Percentiles rank a stretch among this genome's conserved stretches.
phyloP scores from a whole-genome alignment of 2,797 vertebrate genomes.

The Myotis pilosus region DNA sequence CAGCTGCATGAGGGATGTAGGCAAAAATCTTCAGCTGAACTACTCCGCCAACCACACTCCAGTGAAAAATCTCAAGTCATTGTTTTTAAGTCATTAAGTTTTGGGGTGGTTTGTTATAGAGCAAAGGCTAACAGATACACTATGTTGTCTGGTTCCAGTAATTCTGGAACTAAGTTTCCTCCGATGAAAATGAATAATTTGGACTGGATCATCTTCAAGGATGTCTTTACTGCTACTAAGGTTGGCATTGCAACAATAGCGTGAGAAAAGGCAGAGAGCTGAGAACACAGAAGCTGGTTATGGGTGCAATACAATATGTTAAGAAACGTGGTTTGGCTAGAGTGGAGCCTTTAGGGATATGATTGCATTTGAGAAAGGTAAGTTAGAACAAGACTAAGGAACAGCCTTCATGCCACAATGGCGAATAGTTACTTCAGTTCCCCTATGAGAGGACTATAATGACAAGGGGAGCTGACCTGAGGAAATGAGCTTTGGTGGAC shows the following conservation, averaged over 20 bases:
- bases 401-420: not conserved
- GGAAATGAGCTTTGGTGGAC: not conserved
- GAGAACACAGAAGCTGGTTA: not conserved
- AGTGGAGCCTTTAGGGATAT: constrained; percentile 13
- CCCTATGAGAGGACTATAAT: not conserved
- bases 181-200: constrained; percentile 18
- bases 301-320: not conserved
- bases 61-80: not conserved
- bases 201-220: not conserved
- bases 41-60: not conserved
- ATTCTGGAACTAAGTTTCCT: not conserved
- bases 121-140: not conserved
- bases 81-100: not conserved
- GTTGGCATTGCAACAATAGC: not conserved
- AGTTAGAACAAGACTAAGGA: constrained; percentile 2
- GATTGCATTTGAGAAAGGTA: constrained; percentile 15
- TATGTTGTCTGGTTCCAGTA: not conserved
- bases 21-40: not conserved
- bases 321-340: not conserved
- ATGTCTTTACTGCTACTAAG: not conserved
- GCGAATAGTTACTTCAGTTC: not conserved
- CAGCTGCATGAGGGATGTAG: not conserved
- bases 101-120: not conserved
- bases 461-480: not conserved
- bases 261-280: not conserved